Evolutionary conservation across 2,797 vertebrate species (phyloP).

Genomic region (Anomalospiza imberbis): DNA sequence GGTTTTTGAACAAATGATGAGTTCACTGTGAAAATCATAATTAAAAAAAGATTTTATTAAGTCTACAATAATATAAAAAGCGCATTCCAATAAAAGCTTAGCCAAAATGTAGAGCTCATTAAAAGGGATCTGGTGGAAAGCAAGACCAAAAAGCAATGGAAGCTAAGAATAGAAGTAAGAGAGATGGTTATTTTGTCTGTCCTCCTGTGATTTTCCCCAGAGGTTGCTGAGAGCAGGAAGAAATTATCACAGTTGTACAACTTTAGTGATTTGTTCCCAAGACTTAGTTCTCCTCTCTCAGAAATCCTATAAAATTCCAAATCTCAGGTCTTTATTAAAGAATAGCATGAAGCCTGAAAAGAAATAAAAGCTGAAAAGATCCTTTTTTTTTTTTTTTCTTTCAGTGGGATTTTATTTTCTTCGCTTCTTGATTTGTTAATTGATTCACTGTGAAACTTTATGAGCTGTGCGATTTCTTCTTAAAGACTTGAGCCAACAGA

Average conservation of each 20-base stretch:
- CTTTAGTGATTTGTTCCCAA: not conserved
- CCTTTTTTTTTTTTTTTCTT: not conserved
- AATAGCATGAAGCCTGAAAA: not conserved
- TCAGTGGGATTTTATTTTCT: not conserved
- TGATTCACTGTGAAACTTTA: not conserved
- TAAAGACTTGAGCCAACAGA: not conserved
- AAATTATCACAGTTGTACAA: not conserved
- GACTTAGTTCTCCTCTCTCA: not conserved
- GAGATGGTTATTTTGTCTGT: not conserved
- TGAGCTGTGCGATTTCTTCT: not conserved
- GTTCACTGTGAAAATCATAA: not conserved
- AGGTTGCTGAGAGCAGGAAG: not conserved
- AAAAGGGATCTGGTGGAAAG: not conserved
- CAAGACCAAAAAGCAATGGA: not conserved
- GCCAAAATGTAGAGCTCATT: not conserved
- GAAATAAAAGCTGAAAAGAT: not conserved
- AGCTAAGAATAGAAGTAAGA: not conserved
- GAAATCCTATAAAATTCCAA: not conserved
- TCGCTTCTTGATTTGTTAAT: not conserved
- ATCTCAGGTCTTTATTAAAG: not conserved
- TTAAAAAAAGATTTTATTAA: not conserved
- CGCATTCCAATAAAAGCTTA: not conserved
- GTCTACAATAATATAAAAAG: not conserved
- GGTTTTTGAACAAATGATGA: not conserved
- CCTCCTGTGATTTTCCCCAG: not conserved